These are phyloP conservation scores for Nyctibius grandis DNA, from an alignment of 2,797 vertebrate species.

Conservation along the genomic window DNA sequence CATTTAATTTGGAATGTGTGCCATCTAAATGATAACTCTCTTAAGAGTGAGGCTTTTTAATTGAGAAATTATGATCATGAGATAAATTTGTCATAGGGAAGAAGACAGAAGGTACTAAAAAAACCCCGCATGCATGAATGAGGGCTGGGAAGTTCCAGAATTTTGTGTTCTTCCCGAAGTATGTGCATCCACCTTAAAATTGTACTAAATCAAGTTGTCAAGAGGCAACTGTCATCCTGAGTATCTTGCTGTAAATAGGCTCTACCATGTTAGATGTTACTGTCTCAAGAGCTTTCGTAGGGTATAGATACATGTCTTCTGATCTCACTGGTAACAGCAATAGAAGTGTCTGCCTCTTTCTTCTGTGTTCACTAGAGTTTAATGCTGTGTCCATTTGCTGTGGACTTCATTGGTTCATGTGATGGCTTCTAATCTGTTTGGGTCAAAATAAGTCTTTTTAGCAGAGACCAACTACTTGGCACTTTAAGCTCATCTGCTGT, in stretches of 20 bases:
- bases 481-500: background rate
- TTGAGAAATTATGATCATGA: background rate
- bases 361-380: background rate
- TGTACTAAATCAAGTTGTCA: background rate
- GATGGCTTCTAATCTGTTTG: background rate
- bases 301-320: background rate
- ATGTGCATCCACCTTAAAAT: background rate
- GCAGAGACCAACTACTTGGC: background rate
- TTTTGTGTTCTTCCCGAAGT: background rate
- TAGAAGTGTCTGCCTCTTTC: background rate
- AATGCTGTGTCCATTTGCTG: background rate
- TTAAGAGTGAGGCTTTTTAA: background rate
- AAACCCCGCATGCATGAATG: background rate
- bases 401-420: background rate
- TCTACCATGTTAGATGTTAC: background rate
- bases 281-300: background rate
- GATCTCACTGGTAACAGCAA: background rate
- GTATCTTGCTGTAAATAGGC: background rate
- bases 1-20: background rate
- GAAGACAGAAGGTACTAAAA: background rate
- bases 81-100: background rate
- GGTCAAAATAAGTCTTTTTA: background rate
- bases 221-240: background rate
- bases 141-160: background rate
- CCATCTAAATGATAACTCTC: background rate